Base-by-base conservation (phyloP, 1,140 invertebrate genomes). In the Cyphomyrmex costatus region DNA sequence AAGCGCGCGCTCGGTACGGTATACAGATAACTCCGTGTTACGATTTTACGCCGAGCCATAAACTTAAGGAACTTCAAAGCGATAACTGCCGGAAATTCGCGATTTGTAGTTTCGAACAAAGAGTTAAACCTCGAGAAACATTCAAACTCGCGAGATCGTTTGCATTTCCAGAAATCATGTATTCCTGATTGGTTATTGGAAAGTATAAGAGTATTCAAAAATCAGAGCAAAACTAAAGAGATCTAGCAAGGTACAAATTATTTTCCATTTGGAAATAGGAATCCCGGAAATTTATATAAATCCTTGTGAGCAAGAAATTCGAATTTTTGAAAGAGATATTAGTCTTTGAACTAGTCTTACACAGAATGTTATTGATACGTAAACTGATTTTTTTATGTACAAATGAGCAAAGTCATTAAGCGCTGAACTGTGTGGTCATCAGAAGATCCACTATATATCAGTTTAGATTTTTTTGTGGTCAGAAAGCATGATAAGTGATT, bases 21-120 rank as follows among this genome's bases (percentile, higher is more conserved):
- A 33, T 78, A 53, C 21, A 60, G 51, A 46, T 42, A 71, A 53
- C 66, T 82, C 53, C 1, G 53, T 53, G 33, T 83, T 83, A 60
- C 42, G 68, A 83, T 83, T 83, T 83, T 74, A 60, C 27, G 24
- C 24, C 24, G 36, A 49, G 24, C 24, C 36, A 46, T 83, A 83
- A 80, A 83, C 79, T 83, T 60, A 74, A 83, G 68, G 19, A 74
- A 83, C 79, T 83, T 66, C 30, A 79, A 79, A 79, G 68, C 66
- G 66, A 83, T 83, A 83, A 83, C 51, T 74, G 68, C 79, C 27
- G 33, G n/a, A 46, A 14, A 49, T 73, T 42, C n/a, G 53, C 53
- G 53, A 83, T 73, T 83, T 73, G 68, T 73, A 60, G 68, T 24
- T 24, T 16, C 27, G 36, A 46, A 60, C 53, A 68, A 46, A 27